These are phyloP conservation scores for Phoxinus dragarum DNA, from an alignment of 2,797 vertebrate genomes.

Conservation along the genomic window DNA sequence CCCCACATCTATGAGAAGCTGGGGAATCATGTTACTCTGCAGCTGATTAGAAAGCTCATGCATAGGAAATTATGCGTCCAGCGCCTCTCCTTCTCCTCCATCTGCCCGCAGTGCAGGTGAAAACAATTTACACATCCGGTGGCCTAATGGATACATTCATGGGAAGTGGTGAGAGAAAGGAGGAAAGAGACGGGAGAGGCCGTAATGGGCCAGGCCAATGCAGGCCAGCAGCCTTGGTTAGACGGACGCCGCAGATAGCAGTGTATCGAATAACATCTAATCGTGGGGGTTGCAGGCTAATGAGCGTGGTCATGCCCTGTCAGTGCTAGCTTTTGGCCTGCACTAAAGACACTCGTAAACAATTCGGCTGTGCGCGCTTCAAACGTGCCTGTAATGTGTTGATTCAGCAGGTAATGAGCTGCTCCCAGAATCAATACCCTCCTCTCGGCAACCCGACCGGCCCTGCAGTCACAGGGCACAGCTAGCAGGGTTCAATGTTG, in stretches of 20 bases:
- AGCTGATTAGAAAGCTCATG: conserved; percentile 92
- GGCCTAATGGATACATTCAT: conserved; percentile 99
- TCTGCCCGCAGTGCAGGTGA: conserved; percentile 84
- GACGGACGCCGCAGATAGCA: conserved; percentile 90
- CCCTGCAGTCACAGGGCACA: conserved; percentile 86
- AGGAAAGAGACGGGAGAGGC: conserved; percentile 78
- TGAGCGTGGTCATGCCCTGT: conserved; percentile 93
- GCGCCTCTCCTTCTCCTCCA: conserved; percentile 76
- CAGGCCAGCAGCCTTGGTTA: conserved; percentile 92
- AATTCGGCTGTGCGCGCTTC: conserved; percentile 87
- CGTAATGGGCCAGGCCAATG: conserved; percentile 96
- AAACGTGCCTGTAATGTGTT: conserved; percentile 99
- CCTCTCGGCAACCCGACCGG: conserved; percentile 53
- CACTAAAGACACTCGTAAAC: conserved; percentile 99
- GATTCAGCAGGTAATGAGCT: conserved; percentile 99
- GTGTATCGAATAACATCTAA: conserved; percentile 99
- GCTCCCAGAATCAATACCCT: conserved; percentile 97
- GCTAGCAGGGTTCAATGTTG: conserved; percentile 87
- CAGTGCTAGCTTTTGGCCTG: conserved; percentile 89
- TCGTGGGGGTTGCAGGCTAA: conserved; percentile 98
- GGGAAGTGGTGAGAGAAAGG: conserved; percentile 85
- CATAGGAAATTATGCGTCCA: conserved; percentile 90
- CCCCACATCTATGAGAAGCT: conserved; percentile 71
- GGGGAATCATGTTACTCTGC: conserved; percentile 86
- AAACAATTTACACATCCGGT: conserved; percentile 94